Evolutionary conservation across 2,797 vertebrate genomes (phyloP).

Genomic region (Scolopax rusticola): DNA sequence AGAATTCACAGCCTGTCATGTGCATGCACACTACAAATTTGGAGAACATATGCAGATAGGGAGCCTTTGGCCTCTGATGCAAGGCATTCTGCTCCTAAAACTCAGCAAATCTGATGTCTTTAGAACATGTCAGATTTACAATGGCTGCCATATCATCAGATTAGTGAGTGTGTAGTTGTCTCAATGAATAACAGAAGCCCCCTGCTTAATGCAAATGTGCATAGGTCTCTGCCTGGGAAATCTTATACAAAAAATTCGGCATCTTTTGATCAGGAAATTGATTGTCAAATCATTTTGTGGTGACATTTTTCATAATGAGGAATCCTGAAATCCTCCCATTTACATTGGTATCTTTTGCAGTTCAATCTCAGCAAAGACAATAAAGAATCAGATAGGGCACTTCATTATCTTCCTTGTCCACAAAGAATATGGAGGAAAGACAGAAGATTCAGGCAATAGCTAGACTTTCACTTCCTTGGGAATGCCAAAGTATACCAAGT

Average conservation of each 20-base stretch:
- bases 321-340: not conserved
- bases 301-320: not conserved
- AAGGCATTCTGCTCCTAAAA: not conserved
- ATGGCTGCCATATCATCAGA: not conserved
- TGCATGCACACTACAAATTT: not conserved
- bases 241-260: not conserved
- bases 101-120: slow-evolving; percentile 1
- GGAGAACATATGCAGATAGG: not conserved
- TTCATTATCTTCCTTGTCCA: not conserved
- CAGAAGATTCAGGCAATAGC: not conserved
- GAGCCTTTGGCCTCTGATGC: not conserved
- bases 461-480: not conserved
- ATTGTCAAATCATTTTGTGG: not conserved
- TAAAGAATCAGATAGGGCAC: not conserved
- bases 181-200: not conserved
- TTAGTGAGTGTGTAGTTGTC: not conserved
- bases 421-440: not conserved
- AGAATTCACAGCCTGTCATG: not conserved
- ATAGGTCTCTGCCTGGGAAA: not conserved
- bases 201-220: not conserved
- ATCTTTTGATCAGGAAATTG: not conserved
- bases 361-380: not conserved
- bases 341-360: not conserved
- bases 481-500: not conserved
- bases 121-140: not conserved